Percentiles rank a stretch among this genome's conserved stretches.
These are phyloP conservation scores for Papilio polyxenes DNA, from an alignment of 1,140 invertebrate genomes.

Conservation along the genomic window DNA sequence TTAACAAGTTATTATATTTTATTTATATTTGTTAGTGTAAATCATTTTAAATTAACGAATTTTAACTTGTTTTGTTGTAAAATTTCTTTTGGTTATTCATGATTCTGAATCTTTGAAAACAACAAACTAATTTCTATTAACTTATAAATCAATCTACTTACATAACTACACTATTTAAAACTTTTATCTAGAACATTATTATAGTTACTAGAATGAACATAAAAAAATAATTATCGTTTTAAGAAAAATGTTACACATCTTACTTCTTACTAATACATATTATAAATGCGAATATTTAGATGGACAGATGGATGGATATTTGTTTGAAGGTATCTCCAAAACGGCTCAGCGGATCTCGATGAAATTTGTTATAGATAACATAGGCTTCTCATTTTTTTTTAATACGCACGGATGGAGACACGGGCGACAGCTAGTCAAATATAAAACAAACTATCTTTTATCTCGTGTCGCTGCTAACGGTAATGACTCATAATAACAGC, in stretches of 20 bases:
- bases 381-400: background rate
- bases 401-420: background rate
- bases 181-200: background rate
- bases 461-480: background rate
- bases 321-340: too few relatives aligned
- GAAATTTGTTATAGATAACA: too few relatives aligned
- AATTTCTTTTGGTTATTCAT: background rate
- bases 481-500: slow-evolving; percentile 14
- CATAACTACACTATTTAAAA: too few relatives aligned
- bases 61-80: background rate
- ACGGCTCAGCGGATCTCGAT: too few relatives aligned
- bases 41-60: background rate
- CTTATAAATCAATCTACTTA: too few relatives aligned
- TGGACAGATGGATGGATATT: too few relatives aligned
- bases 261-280: too few relatives aligned
- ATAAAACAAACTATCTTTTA: slow-evolving; percentile 1
- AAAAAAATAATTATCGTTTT: background rate
- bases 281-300: too few relatives aligned
- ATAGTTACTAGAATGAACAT: background rate
- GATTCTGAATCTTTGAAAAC: too few relatives aligned
- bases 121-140: too few relatives aligned
- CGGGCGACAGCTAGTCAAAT: background rate
- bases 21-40: background rate
- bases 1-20: background rate
- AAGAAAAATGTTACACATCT: background rate